These are phyloP conservation scores for Urophycis tenuis DNA, from an alignment of 2,797 vertebrate genomes.

Conservation along the genomic window DNA sequence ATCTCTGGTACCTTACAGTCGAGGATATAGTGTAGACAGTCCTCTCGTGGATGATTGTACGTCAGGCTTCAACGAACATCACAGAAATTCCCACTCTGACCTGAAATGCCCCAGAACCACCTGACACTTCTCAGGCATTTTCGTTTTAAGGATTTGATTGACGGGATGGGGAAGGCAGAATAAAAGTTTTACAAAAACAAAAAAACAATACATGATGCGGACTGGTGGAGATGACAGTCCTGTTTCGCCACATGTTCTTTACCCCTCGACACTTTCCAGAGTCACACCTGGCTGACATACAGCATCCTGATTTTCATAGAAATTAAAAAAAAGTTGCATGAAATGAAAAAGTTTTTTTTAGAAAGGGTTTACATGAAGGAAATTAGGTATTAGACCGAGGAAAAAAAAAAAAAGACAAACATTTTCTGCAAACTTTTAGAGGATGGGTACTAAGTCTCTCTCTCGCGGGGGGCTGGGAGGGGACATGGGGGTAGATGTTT, in stretches of 20 bases:
- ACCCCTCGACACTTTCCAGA: not conserved
- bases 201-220: not conserved
- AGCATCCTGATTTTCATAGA: not conserved
- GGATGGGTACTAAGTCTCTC: not conserved
- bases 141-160: slow-evolving; percentile 3
- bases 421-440: not conserved
- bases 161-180: not conserved
- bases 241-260: too few species aligned
- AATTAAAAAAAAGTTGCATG: not conserved
- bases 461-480: not conserved
- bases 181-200: not conserved
- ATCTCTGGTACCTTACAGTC: not conserved
- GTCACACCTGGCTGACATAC: too few species aligned
- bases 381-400: not conserved
- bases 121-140: not conserved
- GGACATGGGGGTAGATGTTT: not conserved
- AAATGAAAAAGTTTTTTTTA: not conserved
- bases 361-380: not conserved
- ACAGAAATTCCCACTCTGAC: slow-evolving; percentile 7
- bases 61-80: slow-evolving; percentile 21
- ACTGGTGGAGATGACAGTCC: not conserved
- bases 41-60: slow-evolving; percentile 43
- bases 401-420: not conserved
- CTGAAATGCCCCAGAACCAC: not conserved
- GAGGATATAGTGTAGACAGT: too few species aligned